Conservation (phyloP, 2,113 vertebrate genomes). For the Panurus biarmicus region DNA sequence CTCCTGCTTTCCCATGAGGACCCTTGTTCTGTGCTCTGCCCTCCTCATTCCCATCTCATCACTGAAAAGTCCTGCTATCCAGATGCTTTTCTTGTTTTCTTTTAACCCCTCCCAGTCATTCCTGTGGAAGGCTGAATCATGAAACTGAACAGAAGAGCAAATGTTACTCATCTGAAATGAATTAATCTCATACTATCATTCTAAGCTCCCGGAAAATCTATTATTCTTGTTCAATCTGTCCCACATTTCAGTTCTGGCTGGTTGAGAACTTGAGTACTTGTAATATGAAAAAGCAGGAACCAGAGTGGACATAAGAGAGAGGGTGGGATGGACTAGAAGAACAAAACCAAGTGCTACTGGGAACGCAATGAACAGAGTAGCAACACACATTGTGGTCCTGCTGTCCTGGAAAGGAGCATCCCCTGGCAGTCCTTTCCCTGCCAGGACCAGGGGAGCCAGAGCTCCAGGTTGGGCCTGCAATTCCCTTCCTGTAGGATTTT, state of each 20-base stretch:
- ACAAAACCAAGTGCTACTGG: not conserved
- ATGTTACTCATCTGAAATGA: constrained; percentile 37
- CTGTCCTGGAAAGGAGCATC: not conserved
- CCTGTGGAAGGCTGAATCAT: constrained; percentile 39
- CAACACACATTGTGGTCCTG: accelerated
- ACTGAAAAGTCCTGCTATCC: constrained; percentile 12
- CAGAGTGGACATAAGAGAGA: not conserved
- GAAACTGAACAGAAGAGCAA: constrained; percentile 50
- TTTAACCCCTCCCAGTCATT: constrained; percentile 49
- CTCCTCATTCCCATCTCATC: constrained; percentile 6
- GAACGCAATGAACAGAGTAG: not conserved
- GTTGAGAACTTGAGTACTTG: not conserved
- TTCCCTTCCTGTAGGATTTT: not conserved
- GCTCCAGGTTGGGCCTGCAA: not conserved
- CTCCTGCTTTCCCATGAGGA: not conserved
- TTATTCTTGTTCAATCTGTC: constrained; percentile 45
- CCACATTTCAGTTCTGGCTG: constrained; percentile 46
- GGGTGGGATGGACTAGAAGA: not conserved
- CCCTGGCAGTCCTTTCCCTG: not conserved
- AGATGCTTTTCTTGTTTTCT: constrained; percentile 45
- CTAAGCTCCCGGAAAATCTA: constrained; percentile 29
- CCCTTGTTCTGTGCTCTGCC: not conserved
- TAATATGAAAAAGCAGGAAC: not conserved
- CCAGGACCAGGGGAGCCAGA: not conserved
- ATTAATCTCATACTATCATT: constrained; percentile 43